These are phyloP conservation scores for Ips nitidus DNA, from an alignment of 1,140 invertebrate species.

Conservation along the genomic window DNA sequence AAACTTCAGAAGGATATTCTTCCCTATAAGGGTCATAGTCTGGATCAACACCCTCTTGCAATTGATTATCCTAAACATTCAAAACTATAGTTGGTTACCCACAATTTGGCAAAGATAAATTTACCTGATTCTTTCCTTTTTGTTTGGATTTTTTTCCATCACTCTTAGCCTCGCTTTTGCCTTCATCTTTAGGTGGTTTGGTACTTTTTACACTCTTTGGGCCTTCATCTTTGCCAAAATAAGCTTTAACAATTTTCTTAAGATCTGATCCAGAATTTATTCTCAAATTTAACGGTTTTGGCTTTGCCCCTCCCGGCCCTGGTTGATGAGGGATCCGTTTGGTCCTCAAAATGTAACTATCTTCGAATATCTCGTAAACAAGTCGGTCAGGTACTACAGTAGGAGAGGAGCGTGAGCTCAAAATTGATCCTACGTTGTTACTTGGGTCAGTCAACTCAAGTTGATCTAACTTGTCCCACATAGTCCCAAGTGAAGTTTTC, in stretches of 20 bases:
- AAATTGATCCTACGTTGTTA: too few relatives aligned
- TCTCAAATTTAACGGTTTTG: slow-evolving; percentile 4
- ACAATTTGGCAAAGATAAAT: neutral
- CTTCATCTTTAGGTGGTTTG: neutral
- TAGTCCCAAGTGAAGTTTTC: slow-evolving; percentile 27
- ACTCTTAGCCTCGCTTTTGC: neutral
- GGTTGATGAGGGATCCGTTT: slow-evolving; percentile 18
- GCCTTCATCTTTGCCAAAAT: slow-evolving; percentile 12
- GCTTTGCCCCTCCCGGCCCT: slow-evolving; percentile 2
- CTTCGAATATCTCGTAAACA: slow-evolving; percentile 39
- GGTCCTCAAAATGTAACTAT: slow-evolving; percentile 34
- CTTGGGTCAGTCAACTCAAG: neutral
- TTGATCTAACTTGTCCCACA: slow-evolving; percentile 20
- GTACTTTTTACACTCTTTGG: too few relatives aligned
- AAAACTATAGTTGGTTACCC: neutral
- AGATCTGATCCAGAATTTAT: neutral
- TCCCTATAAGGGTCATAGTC: neutral
- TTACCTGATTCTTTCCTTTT: neutral
- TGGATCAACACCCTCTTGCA: neutral
- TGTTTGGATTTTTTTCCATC: neutral
- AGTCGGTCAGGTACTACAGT: slow-evolving; percentile 19
- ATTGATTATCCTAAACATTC: neutral
- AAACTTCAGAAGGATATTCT: neutral
- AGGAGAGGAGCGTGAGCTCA: too few relatives aligned
- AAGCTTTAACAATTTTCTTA: slow-evolving; percentile 17